Evolutionary conservation across 2,113 vertebrate species (phyloP).

Genomic region (Gadus macrocephalus): DNA sequence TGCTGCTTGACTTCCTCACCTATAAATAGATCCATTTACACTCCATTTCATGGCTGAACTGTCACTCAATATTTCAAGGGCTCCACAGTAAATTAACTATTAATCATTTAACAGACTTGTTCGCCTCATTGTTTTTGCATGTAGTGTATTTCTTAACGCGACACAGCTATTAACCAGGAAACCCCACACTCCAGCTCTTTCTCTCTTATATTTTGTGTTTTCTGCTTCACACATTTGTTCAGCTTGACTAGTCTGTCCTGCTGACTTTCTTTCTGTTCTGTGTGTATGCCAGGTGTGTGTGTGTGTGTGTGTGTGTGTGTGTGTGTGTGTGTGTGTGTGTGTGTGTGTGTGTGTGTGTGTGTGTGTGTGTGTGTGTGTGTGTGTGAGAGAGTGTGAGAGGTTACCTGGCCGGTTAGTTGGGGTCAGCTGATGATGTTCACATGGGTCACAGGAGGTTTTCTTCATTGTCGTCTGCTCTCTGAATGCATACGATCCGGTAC

Average conservation of each 20-base stretch:
- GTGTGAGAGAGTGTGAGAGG: background rate
- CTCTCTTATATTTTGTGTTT: too few relatives aligned
- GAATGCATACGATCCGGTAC: too few relatives aligned
- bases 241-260: too few relatives aligned
- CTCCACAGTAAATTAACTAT: constrained; percentile 58
- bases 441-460: too few relatives aligned
- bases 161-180: background rate
- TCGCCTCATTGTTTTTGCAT: constrained; percentile 34
- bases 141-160: background rate
- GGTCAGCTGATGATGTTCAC: too few relatives aligned
- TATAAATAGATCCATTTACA: constrained; percentile 68
- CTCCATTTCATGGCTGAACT: constrained; percentile 64
- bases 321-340: background rate
- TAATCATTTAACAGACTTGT: constrained; percentile 58
- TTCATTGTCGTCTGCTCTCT: too few relatives aligned
- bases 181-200: too few relatives aligned
- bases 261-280: too few relatives aligned
- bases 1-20: constrained; percentile 48
- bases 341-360: background rate
- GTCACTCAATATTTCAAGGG: constrained; percentile 61
- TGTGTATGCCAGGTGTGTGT: background rate
- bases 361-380: background rate
- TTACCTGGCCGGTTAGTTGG: too few relatives aligned
- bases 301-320: background rate
- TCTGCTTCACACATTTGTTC: too few relatives aligned